Conservation (phyloP, 2,888 invertebrate genomes). For the Parnassius glacialis region DNA sequence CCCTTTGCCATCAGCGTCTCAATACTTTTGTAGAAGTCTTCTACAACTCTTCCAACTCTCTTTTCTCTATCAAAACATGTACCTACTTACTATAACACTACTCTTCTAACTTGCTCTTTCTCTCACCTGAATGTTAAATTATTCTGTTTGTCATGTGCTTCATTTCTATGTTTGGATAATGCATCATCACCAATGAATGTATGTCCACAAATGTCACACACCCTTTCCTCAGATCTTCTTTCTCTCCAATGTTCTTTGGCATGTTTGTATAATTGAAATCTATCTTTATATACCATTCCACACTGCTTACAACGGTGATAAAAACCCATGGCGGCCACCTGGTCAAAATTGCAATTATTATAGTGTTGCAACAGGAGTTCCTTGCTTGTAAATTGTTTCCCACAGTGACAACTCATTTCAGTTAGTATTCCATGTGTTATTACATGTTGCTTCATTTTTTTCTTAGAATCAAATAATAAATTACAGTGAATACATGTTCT, state of each 20-base stretch:
- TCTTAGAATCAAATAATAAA: conserved; percentile 61
- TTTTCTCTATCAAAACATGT: no score
- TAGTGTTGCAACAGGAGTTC: conserved; percentile 56
- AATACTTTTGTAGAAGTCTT: no score
- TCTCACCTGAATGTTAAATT: conserved; percentile 54
- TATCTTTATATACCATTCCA: conserved; percentile 56
- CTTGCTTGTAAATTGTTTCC: conserved; percentile 52
- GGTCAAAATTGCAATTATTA: conserved; percentile 55
- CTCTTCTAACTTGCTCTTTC: background rate
- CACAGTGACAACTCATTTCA: conserved; percentile 55
- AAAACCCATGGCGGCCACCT: conserved; percentile 47
- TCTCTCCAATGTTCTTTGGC: conserved; percentile 55
- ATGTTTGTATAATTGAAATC: conserved; percentile 62
- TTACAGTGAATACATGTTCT: conserved; percentile 65
- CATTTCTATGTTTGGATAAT: conserved; percentile 54
- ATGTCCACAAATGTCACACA: conserved; percentile 67
- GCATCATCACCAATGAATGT: conserved; percentile 52
- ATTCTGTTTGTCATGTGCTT: conserved; percentile 49
- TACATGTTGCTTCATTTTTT: conserved; percentile 63
- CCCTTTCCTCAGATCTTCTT: conserved; percentile 49
- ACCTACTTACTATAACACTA: no score
- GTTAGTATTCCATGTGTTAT: conserved; percentile 44
- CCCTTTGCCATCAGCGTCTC: no score
- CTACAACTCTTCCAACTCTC: no score
- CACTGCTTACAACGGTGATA: conserved; percentile 68